A percentile compares a stretch with the other conserved stretches of the same genome.
These are phyloP conservation scores for Mesaphorura yosii DNA, from an alignment of 1,140 invertebrate species.

Conservation along the genomic window DNA sequence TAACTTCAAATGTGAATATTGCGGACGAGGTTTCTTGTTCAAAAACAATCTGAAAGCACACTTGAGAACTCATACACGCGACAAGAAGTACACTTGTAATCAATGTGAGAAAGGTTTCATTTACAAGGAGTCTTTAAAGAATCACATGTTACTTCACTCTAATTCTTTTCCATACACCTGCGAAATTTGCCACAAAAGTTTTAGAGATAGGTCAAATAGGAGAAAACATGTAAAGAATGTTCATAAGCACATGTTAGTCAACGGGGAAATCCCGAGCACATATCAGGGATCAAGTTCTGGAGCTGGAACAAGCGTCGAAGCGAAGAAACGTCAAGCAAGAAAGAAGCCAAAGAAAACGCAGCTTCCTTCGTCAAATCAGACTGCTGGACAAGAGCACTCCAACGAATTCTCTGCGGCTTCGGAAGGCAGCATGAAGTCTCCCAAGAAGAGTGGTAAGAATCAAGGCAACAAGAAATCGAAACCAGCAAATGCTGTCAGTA, in stretches of 20 bases:
- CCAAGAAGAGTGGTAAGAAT: background rate
- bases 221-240: slow-evolving; percentile 31
- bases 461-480: slow-evolving; percentile 6
- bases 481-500: slow-evolving; percentile 9
- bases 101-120: slow-evolving; percentile 30
- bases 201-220: slow-evolving; percentile 28
- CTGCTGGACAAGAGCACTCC: background rate
- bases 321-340: too few species aligned
- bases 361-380: too few species aligned
- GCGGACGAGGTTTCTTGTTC: slow-evolving; percentile 28
- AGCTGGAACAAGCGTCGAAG: too few species aligned
- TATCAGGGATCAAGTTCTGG: too few species aligned
- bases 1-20: slow-evolving; percentile 28
- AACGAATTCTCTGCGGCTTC: too few species aligned
- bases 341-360: too few species aligned
- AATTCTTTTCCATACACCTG: slow-evolving; percentile 28
- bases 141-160: slow-evolving; percentile 29
- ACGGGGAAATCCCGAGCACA: slow-evolving; percentile 7
- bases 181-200: slow-evolving; percentile 23
- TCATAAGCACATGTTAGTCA: slow-evolving; percentile 27
- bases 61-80: slow-evolving; percentile 28
- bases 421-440: too few species aligned
- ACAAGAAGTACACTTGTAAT: slow-evolving; percentile 31
- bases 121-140: slow-evolving; percentile 30
- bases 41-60: slow-evolving; percentile 30